Percentiles rank a stretch among this genome's conserved stretches.
phyloP scores from a whole-genome alignment of 2,113 vertebrate species.

The Megalops atlanticus region DNA sequence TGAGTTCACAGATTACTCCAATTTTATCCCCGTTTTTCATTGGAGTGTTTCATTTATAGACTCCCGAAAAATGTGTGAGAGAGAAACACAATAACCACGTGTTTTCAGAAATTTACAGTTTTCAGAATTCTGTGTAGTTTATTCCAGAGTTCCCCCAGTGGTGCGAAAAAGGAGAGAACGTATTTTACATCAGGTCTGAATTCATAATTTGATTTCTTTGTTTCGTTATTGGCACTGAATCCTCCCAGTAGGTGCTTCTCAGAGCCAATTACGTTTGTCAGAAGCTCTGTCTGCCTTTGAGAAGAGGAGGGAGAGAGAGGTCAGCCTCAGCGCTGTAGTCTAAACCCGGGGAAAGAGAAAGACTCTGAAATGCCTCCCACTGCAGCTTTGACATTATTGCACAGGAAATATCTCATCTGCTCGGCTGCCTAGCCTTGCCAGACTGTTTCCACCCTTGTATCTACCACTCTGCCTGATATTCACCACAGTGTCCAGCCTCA shows the following conservation, averaged over 20 bases:
- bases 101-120: not conserved
- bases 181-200: constrained; percentile 28
- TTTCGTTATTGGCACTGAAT: not conserved
- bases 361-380: not conserved
- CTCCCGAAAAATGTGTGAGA: too few species aligned
- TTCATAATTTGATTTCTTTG: constrained; percentile 23
- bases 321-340: not conserved
- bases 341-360: not conserved
- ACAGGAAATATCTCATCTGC: not conserved
- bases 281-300: constrained; percentile 7
- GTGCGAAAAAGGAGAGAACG: not conserved
- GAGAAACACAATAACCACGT: not conserved
- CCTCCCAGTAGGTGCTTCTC: constrained; percentile 1
- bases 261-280: constrained; percentile 13
- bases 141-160: not conserved
- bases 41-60: too few species aligned
- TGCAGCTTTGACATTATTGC: constrained; percentile 3
- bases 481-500: constrained; percentile 33
- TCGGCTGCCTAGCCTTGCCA: constrained; percentile 1
- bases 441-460: not conserved
- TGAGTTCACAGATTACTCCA: too few species aligned
- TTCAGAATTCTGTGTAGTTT: not conserved
- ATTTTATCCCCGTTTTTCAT: too few species aligned
- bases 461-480: constrained; percentile 27
- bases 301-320: constrained; percentile 18